Percentiles rank a stretch among this genome's conserved stretches.
phyloP scores from a whole-genome alignment of 2,113 vertebrate genomes.

The Empidonax alnorum region DNA sequence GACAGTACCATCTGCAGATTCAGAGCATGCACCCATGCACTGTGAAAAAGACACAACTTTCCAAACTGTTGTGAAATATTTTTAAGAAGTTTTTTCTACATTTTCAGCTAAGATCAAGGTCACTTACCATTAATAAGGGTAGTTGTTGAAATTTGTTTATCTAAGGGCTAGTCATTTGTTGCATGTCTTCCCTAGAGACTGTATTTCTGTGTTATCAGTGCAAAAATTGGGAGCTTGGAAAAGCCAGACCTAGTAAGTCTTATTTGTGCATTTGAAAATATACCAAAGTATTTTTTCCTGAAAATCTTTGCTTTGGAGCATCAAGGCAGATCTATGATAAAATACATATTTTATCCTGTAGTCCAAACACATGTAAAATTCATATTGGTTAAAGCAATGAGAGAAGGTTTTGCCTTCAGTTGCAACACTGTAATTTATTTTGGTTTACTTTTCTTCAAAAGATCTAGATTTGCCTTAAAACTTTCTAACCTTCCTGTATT shows the following conservation, averaged over 20 bases:
- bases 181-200: not conserved
- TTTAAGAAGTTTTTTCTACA: not conserved
- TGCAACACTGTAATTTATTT: not conserved
- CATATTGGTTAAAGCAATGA: not conserved
- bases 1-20: not conserved
- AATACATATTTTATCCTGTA: not conserved
- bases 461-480: not conserved
- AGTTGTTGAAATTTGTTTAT: not conserved
- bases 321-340: not conserved
- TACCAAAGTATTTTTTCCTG: not conserved
- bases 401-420: not conserved
- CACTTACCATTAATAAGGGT: not conserved
- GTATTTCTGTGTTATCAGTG: not conserved
- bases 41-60: not conserved
- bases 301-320: not conserved
- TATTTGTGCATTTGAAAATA: not conserved
- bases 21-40: not conserved
- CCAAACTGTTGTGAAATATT: not conserved
- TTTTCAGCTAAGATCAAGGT: not conserved
- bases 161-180: not conserved
- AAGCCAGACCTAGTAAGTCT: not conserved
- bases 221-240: not conserved
- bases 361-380: not conserved
- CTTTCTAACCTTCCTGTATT: not conserved
- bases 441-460: not conserved